These are phyloP conservation scores for Sarcoramphus papa DNA, from an alignment of 2,797 vertebrate species.

Conservation along the genomic window DNA sequence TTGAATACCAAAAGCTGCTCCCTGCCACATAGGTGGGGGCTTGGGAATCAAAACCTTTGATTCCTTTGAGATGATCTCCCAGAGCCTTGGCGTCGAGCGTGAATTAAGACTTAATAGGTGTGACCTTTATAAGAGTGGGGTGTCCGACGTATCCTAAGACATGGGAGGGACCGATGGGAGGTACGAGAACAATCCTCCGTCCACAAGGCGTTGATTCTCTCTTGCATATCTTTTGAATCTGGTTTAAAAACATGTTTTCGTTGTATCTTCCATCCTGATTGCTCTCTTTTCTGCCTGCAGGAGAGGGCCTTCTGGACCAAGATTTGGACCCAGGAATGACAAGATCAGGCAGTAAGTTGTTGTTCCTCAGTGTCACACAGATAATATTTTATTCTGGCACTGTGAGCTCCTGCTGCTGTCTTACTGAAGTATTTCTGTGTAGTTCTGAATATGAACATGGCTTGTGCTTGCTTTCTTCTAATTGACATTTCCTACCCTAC, in stretches of 20 bases:
- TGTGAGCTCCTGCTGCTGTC: neutral
- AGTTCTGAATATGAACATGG: neutral
- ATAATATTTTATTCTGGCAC: neutral
- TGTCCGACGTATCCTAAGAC: neutral
- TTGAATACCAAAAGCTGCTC: neutral
- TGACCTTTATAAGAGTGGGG: neutral
- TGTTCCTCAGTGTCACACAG: neutral
- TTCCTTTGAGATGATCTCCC: neutral
- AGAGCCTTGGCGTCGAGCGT: neutral
- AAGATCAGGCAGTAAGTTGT: constrained; percentile 95
- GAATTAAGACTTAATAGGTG: neutral
- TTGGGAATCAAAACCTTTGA: neutral
- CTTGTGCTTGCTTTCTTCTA: neutral
- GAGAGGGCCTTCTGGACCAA: constrained; percentile 92
- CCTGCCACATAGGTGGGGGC: neutral
- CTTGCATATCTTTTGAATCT: neutral
- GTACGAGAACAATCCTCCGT: neutral
- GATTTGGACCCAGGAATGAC: constrained; percentile 93
- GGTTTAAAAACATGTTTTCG: neutral
- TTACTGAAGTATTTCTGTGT: neutral
- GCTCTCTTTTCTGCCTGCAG: constrained; percentile 72
- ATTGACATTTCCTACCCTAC: neutral
- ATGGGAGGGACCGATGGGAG: neutral
- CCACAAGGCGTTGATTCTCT: neutral
- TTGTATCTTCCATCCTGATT: neutral